Evolutionary conservation across 2,113 vertebrate genomes (phyloP).

Genomic region (Platycercus adscitus): DNA sequence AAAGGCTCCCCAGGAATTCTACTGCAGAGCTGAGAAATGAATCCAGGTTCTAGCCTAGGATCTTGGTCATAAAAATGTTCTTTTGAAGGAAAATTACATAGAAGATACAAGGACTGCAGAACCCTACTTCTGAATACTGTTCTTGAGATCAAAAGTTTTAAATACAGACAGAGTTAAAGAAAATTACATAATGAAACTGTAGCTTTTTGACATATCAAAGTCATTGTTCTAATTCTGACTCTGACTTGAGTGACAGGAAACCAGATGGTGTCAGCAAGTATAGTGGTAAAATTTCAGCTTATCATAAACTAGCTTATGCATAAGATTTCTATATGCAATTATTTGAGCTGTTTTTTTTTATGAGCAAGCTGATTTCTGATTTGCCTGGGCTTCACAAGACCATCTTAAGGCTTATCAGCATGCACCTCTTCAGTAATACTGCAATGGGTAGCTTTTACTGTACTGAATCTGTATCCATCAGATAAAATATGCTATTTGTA

Average conservation of each 20-base stretch:
- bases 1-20: background rate
- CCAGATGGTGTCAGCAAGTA: background rate
- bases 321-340: background rate
- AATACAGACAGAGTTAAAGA: background rate
- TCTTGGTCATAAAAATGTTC: background rate
- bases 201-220: background rate
- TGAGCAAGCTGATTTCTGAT: background rate
- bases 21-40: background rate
- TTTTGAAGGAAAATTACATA: background rate
- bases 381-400: background rate
- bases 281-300: background rate
- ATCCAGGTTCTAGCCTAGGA: background rate
- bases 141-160: background rate
- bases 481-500: conserved; percentile 1
- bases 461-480: background rate
- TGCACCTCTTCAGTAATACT: background rate
- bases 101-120: background rate
- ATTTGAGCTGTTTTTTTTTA: background rate
- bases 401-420: background rate
- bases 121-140: background rate
- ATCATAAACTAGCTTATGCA: background rate
- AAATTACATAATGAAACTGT: background rate
- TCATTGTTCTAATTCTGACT: background rate
- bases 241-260: background rate
- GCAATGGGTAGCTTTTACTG: background rate